Evolutionary conservation across 1,140 invertebrate species (phyloP).

Genomic region (Drosophila biarmipes): DNA sequence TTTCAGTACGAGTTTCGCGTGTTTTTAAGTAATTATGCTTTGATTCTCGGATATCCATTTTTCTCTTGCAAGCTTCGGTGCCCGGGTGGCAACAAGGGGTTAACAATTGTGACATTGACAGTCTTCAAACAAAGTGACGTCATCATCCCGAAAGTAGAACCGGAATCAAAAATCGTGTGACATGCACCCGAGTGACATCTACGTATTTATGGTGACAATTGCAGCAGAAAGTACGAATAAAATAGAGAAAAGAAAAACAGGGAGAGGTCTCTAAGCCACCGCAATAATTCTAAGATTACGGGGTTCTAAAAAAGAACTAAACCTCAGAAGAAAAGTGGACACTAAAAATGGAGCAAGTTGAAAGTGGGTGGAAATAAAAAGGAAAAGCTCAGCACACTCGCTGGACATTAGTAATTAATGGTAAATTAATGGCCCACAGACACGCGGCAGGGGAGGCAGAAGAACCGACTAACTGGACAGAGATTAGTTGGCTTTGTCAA

Average conservation of each 20-base stretch:
- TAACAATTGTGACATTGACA: conserved; percentile 52
- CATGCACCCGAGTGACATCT: conserved; percentile 10
- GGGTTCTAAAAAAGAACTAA: conserved; percentile 19
- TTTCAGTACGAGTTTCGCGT: conserved; percentile 23
- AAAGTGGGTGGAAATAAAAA: conserved; percentile 1
- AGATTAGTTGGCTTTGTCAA: conserved; percentile 47
- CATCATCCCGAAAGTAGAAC: conserved; percentile 2
- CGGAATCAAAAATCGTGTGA: conserved; percentile 12
- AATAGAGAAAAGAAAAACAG: background rate
- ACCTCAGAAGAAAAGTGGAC: conserved; percentile 4
- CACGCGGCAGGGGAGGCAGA: conserved; percentile 19
- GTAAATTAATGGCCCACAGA: conserved; percentile 33
- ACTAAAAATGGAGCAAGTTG: conserved; percentile 33
- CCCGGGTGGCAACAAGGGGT: conserved; percentile 32
- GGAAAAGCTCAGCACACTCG: conserved; percentile 17
- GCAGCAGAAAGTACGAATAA: conserved; percentile 12
- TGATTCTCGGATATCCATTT: conserved; percentile 21
- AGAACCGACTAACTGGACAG: conserved; percentile 28
- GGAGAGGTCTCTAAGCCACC: conserved; percentile 3
- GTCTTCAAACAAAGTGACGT: conserved; percentile 30
- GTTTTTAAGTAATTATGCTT: conserved; percentile 47
- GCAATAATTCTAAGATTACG: conserved; percentile 43
- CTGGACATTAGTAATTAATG: conserved; percentile 50
- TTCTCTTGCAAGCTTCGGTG: conserved; percentile 21
- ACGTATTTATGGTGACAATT: conserved; percentile 18